These are phyloP conservation scores for Tupaia tana DNA, from an alignment of 2,113 vertebrate species.

Conservation along the genomic window DNA sequence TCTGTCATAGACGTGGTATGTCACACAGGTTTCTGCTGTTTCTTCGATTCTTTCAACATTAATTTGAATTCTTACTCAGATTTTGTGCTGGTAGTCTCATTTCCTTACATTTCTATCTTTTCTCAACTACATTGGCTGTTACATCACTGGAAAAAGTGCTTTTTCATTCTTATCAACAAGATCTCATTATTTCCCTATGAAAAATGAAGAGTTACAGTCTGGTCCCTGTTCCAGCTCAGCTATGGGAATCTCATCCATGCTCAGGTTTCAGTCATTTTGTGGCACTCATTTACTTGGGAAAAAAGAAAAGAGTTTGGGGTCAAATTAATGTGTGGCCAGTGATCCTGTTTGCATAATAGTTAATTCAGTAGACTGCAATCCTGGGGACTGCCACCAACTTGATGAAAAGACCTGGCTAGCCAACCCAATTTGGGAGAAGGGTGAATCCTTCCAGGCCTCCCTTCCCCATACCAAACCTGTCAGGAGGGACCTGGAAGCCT, in stretches of 20 bases:
- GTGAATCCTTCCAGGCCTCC: neutral
- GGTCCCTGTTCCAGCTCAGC: neutral
- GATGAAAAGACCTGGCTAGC: neutral
- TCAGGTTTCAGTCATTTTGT: neutral
- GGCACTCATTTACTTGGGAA: neutral
- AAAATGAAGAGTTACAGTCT: conserved; percentile 35
- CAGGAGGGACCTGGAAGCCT: neutral
- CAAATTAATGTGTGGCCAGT: conserved; percentile 6
- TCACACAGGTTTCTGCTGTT: neutral
- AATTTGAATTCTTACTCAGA: neutral
- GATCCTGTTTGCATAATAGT: neutral
- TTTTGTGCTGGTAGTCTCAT: neutral
- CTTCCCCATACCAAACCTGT: neutral
- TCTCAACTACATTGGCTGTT: neutral
- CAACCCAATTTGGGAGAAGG: neutral
- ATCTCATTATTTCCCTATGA: conserved; percentile 10
- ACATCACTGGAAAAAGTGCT: conserved; percentile 4
- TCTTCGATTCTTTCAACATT: neutral
- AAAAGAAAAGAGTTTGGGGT: neutral
- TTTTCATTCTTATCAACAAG: neutral
- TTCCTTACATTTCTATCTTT: neutral
- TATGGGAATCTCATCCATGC: neutral
- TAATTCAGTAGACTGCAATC: neutral
- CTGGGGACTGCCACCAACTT: neutral
- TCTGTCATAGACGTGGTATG: neutral